phyloP scores from a whole-genome alignment of 2,113 vertebrate species.

The Catharus fuscescens region DNA sequence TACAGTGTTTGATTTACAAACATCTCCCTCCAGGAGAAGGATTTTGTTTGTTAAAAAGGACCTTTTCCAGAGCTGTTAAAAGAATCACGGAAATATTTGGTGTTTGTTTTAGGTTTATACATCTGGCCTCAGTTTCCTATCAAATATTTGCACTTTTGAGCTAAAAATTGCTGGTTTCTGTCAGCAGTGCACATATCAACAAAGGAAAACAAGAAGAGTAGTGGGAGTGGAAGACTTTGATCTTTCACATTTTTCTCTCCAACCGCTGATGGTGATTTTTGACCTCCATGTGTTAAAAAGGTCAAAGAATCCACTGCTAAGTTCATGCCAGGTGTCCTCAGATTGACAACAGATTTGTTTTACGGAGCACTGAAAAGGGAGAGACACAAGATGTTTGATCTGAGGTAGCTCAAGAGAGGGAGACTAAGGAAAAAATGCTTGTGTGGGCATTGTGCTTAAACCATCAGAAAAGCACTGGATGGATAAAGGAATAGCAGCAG shows the following conservation, averaged over 20 bases:
- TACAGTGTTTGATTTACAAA: slow-evolving; percentile 42
- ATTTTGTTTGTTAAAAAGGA: slow-evolving; percentile 44
- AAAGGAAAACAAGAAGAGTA: slow-evolving; percentile 63
- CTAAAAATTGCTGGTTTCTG: slow-evolving; percentile 56
- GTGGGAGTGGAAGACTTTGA: slow-evolving; percentile 62
- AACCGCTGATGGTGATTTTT: slow-evolving; percentile 46
- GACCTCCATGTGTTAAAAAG: slow-evolving; percentile 46
- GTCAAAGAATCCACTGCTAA: slow-evolving; percentile 17
- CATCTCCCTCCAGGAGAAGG: slow-evolving; percentile 10
- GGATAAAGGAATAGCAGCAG: background rate
- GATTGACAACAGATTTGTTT: slow-evolving; percentile 57
- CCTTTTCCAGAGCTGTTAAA: slow-evolving; percentile 30
- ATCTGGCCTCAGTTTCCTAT: slow-evolving; percentile 65
- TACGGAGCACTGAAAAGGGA: background rate
- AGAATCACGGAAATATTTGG: slow-evolving; percentile 40
- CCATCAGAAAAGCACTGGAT: background rate
- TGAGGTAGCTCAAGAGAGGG: background rate
- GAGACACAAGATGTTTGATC: slow-evolving; percentile 5
- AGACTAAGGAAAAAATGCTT: background rate
- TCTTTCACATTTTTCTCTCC: slow-evolving; percentile 53
- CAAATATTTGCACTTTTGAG: slow-evolving; percentile 62
- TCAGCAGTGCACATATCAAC: slow-evolving; percentile 39
- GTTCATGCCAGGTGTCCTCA: slow-evolving; percentile 55
- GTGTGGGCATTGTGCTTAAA: background rate
- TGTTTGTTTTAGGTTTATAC: slow-evolving; percentile 59